Conservation (phyloP, 2,113 vertebrate species). For the Forbesichthys agassizii region DNA sequence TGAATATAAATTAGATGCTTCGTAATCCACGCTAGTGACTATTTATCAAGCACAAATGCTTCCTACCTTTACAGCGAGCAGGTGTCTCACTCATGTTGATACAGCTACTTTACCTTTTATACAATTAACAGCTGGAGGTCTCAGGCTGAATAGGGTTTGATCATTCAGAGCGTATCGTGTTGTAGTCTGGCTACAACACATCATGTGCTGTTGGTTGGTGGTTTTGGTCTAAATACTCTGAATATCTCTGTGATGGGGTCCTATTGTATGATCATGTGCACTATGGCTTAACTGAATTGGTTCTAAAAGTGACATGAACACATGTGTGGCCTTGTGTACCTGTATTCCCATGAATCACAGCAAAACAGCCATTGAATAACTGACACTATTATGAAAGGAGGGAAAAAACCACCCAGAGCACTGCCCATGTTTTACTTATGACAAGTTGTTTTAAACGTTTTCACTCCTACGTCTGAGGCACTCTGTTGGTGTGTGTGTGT, state of each 20-base stretch:
- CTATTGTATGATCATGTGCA: not conserved
- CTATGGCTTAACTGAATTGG: not conserved
- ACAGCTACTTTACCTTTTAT: too few species aligned
- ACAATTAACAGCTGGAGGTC: too few species aligned
- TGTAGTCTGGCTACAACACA: too few species aligned
- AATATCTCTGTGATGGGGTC: not conserved
- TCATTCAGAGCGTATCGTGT: too few species aligned
- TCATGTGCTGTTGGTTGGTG: too few species aligned
- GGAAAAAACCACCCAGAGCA: not conserved
- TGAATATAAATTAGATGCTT: too few species aligned
- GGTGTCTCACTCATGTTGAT: too few species aligned
- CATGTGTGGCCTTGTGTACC: not conserved
- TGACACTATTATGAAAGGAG: not conserved
- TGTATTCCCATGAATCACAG: not conserved
- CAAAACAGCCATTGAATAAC: not conserved
- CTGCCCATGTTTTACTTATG: conserved; percentile 13
- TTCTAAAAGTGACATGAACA: not conserved
- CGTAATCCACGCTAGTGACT: too few species aligned
- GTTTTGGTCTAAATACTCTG: too few species aligned
- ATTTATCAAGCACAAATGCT: too few species aligned
- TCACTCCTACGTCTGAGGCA: conserved; percentile 26
- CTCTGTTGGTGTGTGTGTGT: not conserved
- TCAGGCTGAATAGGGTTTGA: too few species aligned
- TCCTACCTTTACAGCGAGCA: too few species aligned
- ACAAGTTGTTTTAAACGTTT: conserved; percentile 39